Evolutionary conservation across 2,113 vertebrate species (phyloP).

Genomic region (Gymnocephalus cernua): DNA sequence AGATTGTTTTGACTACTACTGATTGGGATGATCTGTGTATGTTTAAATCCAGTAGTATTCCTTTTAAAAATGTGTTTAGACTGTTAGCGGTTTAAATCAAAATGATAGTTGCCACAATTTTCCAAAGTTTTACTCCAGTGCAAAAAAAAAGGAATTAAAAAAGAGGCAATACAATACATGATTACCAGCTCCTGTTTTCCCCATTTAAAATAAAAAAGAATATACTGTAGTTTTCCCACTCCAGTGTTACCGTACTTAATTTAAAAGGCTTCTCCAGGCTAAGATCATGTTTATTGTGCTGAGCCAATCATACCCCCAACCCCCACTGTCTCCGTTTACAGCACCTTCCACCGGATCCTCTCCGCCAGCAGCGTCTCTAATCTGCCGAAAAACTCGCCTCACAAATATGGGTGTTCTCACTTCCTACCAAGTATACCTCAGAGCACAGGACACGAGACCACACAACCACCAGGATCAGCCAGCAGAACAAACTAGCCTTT

Average conservation of each 20-base stretch:
- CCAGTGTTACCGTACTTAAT: constrained; percentile 35
- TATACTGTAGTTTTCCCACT: neutral
- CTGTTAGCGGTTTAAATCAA: constrained; percentile 32
- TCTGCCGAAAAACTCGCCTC: constrained; percentile 65
- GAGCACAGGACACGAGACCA: constrained; percentile 78
- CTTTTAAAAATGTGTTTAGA: constrained; percentile 19
- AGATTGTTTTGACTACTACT: neutral
- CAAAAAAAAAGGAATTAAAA: constrained; percentile 61
- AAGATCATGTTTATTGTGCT: constrained; percentile 52
- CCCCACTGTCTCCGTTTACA: constrained; percentile 72
- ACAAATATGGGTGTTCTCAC: constrained; percentile 72
- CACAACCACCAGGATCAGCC: constrained; percentile 63
- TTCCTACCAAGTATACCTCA: constrained; percentile 82
- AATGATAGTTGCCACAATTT: constrained; percentile 50
- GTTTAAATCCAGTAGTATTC: constrained; percentile 34
- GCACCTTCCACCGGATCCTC: constrained; percentile 60
- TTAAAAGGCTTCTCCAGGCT: constrained; percentile 35
- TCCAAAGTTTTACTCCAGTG: constrained; percentile 84
- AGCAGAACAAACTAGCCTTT: constrained; percentile 56
- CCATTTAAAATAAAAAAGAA: neutral
- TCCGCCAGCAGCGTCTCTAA: constrained; percentile 68
- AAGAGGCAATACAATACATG: constrained; percentile 19
- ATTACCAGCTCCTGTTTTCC: constrained; percentile 4
- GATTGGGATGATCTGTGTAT: constrained; percentile 1
- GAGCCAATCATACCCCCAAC: constrained; percentile 25